Percentiles rank a stretch among this genome's conserved stretches.
Evolutionary conservation across 2,797 vertebrate genomes (phyloP).

Genomic region (Fundulus diaphanus): DNA sequence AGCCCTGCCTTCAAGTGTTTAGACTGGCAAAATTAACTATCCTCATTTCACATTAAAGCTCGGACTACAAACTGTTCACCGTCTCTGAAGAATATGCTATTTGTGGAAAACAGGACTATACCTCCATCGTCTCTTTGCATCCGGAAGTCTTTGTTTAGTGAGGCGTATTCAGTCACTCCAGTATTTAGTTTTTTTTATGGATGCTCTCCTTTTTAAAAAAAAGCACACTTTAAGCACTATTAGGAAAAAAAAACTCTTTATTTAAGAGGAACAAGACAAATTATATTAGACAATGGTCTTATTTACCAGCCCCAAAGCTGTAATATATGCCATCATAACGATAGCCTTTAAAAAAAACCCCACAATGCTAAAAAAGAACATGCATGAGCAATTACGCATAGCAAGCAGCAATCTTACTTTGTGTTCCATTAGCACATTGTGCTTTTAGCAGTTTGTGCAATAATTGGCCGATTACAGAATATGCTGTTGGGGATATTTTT

Average conservation of each 20-base stretch:
- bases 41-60: conserved; percentile 63
- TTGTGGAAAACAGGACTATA: conserved; percentile 42
- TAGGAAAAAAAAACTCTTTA: conserved; percentile 18
- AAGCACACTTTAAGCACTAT: conserved; percentile 12
- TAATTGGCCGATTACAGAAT: conserved; percentile 65
- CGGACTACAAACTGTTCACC: conserved; percentile 63
- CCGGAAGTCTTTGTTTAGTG: conserved; percentile 4
- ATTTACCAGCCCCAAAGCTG: conserved; percentile 31
- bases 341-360: conserved; percentile 11
- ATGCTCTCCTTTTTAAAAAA: background rate
- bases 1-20: conserved; percentile 66
- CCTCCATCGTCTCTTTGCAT: conserved; percentile 21
- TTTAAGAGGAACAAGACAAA: conserved; percentile 29
- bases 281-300: conserved; percentile 27
- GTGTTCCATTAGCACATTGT: conserved; percentile 40
- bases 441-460: conserved; percentile 59
- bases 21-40: conserved; percentile 64
- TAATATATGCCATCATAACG: conserved; percentile 39
- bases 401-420: conserved; percentile 39
- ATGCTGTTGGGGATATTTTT: conserved; percentile 45
- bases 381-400: conserved; percentile 40
- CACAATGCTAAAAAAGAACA: conserved; percentile 17
- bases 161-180: background rate
- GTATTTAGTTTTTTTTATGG: background rate
- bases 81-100: conserved; percentile 57